Evolutionary conservation across 2,888 invertebrate genomes (phyloP), one percentile per base, ranked within the genome.

Genomic region (Campoplex capitator): DNA sequence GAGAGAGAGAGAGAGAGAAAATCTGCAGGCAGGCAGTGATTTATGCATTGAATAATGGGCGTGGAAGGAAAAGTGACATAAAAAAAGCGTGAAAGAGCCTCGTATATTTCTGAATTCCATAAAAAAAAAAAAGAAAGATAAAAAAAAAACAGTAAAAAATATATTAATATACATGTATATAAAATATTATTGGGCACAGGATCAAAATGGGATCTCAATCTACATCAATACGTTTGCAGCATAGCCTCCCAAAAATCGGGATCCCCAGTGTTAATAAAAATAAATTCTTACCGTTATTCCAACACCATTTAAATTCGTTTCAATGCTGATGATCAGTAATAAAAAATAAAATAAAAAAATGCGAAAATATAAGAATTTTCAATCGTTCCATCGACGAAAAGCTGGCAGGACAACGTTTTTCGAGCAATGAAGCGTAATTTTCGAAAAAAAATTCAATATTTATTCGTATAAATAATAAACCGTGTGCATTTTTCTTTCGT

Each of bases 11-110:
- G 38, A 38, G 6, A 38, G 23, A 23, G 23, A 23, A 23, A 23
- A 78, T 84, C 78, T 68, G 84, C 77, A 81, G 85, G 77, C 82
- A 84, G 78, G 78, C 87, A 84, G 82, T 79, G 82, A 84, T 87
- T 84, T 82, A 84, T 84, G 84, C 87, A 83, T 75, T 74, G 71
- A 78, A 74, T 82, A 82, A 87, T 84, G 78, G 62, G 84, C 78
- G 73, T 78, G 62, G 84, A 83, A 56, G 71, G 32, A 62, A 62
- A 62, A 62, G 80, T 62, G 54, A 70, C 62, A 68, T 65, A 75
- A 70, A 81, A 77, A 23, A 87, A 87, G 84, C 84, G 79, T 32
- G 80, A 71, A 81, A 77, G 74, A 81, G 73, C 84, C 54, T 84
- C 54, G 74, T 84, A 62, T 62, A 76, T 77, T 54, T 56, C 56